These are phyloP conservation scores for Acronicta aceris DNA, from an alignment of 2,888 invertebrate genomes.

Conservation along the genomic window DNA sequence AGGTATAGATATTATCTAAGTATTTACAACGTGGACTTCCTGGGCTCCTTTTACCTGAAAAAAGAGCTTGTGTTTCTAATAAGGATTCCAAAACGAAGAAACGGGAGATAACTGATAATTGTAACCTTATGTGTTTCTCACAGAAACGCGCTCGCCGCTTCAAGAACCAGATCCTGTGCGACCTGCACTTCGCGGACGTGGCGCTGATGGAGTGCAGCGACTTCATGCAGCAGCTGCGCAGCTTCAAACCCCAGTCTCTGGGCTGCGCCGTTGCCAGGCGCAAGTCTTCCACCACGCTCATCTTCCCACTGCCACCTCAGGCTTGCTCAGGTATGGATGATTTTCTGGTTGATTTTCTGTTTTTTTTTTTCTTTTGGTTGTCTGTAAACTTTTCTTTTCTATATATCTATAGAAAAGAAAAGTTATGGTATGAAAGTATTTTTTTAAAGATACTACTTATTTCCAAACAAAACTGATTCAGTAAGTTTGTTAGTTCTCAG, in stretches of 20 bases:
- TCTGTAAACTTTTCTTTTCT: too few relatives aligned
- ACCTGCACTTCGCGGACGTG: slow-evolving; percentile 98
- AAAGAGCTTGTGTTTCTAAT: too few relatives aligned
- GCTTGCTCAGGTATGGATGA: slow-evolving; percentile 96
- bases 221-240: slow-evolving; percentile 98
- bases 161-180: slow-evolving; percentile 98
- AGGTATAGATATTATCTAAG: too few relatives aligned
- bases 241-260: slow-evolving; percentile 98
- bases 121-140: slow-evolving; percentile 1
- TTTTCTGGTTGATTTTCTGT: too few relatives aligned
- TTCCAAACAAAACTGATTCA: too few relatives aligned
- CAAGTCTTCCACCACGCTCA: slow-evolving; percentile 97
- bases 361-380: background rate
- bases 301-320: slow-evolving; percentile 97
- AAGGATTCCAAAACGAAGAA: background rate
- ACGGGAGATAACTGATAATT: too few relatives aligned
- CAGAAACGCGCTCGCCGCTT: slow-evolving; percentile 91
- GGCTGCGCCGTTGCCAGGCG: slow-evolving; percentile 98
- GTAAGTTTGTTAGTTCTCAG: too few relatives aligned
- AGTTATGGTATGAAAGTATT: too few relatives aligned
- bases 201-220: slow-evolving; percentile 99
- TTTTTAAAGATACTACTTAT: too few relatives aligned
- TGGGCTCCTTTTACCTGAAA: too few relatives aligned
- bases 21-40: too few relatives aligned
- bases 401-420: too few relatives aligned